These are phyloP conservation scores for Brachylomia viminalis DNA, from an alignment of 2,888 invertebrate species.

Conservation along the genomic window DNA sequence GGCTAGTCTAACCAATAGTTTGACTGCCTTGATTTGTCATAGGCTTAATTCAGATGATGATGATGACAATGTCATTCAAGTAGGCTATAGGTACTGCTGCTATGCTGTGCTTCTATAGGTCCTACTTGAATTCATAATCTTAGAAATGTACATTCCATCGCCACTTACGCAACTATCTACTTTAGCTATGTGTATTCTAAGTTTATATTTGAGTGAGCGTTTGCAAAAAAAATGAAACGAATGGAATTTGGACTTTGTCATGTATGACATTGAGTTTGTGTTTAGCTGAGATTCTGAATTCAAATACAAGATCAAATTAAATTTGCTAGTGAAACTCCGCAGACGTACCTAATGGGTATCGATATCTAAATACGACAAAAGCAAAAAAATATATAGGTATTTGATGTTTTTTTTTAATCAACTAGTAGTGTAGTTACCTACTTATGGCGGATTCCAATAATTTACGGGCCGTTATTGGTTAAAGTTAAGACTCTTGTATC, in stretches of 20 bases:
- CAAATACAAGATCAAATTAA: neutral
- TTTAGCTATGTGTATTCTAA: neutral
- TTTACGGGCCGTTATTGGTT: too few species aligned
- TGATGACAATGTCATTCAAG: too few species aligned
- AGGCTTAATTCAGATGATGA: constrained; percentile 21
- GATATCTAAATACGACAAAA: too few species aligned
- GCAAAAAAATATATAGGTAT: too few species aligned
- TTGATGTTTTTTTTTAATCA: too few species aligned
- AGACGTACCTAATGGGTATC: too few species aligned
- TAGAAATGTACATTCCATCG: neutral
- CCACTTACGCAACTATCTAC: neutral
- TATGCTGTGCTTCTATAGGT: too few species aligned
- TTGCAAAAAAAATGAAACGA: neutral
- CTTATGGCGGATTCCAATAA: too few species aligned
- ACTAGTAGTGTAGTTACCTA: too few species aligned
- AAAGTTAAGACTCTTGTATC: too few species aligned
- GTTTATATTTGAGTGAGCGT: neutral
- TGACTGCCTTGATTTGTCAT: constrained; percentile 21
- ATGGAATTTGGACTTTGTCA: neutral
- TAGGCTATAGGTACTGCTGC: too few species aligned
- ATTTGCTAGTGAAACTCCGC: too few species aligned
- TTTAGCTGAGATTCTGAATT: neutral
- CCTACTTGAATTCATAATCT: neutral
- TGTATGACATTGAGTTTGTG: neutral
- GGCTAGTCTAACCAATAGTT: constrained; percentile 3